Evolutionary conservation across 2,113 vertebrate genomes (phyloP).

Genomic region (Zosterops hypoxanthus): DNA sequence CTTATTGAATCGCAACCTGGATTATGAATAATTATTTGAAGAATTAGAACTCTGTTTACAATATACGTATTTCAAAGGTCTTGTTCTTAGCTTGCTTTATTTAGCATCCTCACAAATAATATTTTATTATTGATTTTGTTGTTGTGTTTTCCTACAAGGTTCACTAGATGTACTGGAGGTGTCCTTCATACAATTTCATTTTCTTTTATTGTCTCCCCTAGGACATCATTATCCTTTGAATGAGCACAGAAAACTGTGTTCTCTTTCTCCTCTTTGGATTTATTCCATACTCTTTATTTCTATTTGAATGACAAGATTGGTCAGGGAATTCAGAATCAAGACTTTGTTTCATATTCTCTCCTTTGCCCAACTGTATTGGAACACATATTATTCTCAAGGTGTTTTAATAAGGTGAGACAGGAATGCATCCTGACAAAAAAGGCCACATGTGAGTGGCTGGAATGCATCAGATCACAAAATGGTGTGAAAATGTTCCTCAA

Average conservation of each 20-base stretch:
- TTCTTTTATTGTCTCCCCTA: slow-evolving; percentile 46
- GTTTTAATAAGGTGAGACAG: background rate
- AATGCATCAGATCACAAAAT: background rate
- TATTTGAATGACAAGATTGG: background rate
- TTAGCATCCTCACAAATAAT: background rate
- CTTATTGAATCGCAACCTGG: background rate
- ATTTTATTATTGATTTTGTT: slow-evolving; percentile 17
- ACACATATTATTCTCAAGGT: background rate
- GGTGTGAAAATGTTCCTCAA: background rate
- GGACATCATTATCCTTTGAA: slow-evolving; percentile 45
- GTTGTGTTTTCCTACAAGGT: slow-evolving; percentile 9
- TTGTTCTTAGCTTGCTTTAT: background rate
- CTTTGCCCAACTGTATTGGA: background rate
- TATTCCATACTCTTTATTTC: slow-evolving; percentile 32
- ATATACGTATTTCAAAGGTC: background rate
- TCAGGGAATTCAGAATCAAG: slow-evolving; percentile 46
- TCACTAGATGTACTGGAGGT: slow-evolving; percentile 8
- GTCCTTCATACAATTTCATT: slow-evolving; percentile 27
- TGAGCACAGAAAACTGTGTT: slow-evolving; percentile 5
- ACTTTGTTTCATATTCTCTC: background rate
- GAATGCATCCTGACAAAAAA: background rate
- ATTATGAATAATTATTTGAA: background rate
- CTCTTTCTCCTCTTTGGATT: slow-evolving; percentile 29
- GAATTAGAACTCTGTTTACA: background rate
- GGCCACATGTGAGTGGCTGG: background rate